These are phyloP conservation scores for Trissoscelio sp. DNA, from an alignment of 2,888 invertebrate genomes.

Conservation along the genomic window DNA sequence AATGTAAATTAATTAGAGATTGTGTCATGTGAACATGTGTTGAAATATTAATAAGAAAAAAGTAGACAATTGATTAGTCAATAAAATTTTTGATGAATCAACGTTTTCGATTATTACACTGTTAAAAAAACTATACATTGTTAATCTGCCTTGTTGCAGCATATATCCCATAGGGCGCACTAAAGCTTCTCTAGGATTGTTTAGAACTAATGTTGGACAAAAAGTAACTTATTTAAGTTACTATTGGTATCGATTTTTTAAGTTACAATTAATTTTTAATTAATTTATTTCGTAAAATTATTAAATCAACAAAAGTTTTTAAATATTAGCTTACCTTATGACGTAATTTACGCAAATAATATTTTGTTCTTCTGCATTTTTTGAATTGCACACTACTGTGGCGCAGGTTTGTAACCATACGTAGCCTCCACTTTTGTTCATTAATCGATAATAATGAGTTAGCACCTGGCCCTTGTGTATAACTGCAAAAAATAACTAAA, in stretches of 20 bases:
- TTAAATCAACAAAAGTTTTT: too few relatives aligned
- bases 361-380: slow-evolving; percentile 98
- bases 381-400: slow-evolving; percentile 97
- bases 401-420: slow-evolving; percentile 99
- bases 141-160: too few relatives aligned
- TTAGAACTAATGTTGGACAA: too few relatives aligned
- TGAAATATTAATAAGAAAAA: slow-evolving; percentile 49
- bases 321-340: slow-evolving; percentile 89
- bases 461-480: slow-evolving; percentile 98
- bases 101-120: background rate
- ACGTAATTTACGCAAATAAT: slow-evolving; percentile 99
- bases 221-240: too few relatives aligned
- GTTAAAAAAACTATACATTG: too few relatives aligned
- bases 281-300: too few relatives aligned
- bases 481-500: slow-evolving; percentile 86
- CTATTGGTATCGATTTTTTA: too few relatives aligned
- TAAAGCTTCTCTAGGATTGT: too few relatives aligned
- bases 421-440: slow-evolving; percentile 98
- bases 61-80: slow-evolving; percentile 20
- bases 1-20: slow-evolving; percentile 49
- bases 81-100: slow-evolving; percentile 21
- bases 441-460: slow-evolving; percentile 97
- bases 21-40: slow-evolving; percentile 35
- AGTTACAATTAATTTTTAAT: too few relatives aligned
- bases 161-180: too few relatives aligned